Evolutionary conservation across 2,888 invertebrate species (phyloP), one percentile per base, ranked within the genome.

Genomic region (Euphydryas editha): DNA sequence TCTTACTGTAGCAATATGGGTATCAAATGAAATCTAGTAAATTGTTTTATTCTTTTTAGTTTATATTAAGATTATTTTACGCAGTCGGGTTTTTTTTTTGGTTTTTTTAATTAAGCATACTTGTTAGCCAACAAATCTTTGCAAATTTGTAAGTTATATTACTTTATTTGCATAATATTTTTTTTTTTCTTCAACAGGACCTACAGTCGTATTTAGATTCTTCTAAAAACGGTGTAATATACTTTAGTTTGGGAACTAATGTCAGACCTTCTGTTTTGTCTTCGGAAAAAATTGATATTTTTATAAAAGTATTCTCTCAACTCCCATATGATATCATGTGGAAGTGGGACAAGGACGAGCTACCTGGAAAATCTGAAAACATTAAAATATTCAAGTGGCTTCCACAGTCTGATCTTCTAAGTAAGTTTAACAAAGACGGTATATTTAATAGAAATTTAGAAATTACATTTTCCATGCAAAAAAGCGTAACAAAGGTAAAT

Each of bases 211-310:
- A 78, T 64, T 64, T 86, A 17, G 81, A 85, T 63, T 73, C 75
- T 0, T 81, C 86, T 0, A 71, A 72, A 20, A 71, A 83, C 15
- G 87, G 87, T 0, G 82, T 84, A 4, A 79, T 88, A 30, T 84
- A 82, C 69, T 80, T 88, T 47, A 86, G 86, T 68, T 76, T 88
- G 57, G 88, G 88, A 0, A 82, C 87, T 0, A 84, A 84, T 47
- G 75, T 84, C 0, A 74, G 76, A 44, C 78, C 80, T 0, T 72
- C 77, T 0, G 47, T 68, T 1, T 66, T 88, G 59, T 77, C 79
- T 1, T 65, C 73, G 5, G 74, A 81, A 15, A 81, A 67, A 59
- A 76, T 84, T 8, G 69, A 80, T 70, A 73, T 76, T 7, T 70
- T 90, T 1, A 59, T 84, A 2, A 79, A 78, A 6, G 81, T 81